Percentiles rank a stretch among this genome's conserved stretches.
Evolutionary conservation across 2,888 invertebrate genomes (phyloP).

Genomic region (Drosophila macrothrix): DNA sequence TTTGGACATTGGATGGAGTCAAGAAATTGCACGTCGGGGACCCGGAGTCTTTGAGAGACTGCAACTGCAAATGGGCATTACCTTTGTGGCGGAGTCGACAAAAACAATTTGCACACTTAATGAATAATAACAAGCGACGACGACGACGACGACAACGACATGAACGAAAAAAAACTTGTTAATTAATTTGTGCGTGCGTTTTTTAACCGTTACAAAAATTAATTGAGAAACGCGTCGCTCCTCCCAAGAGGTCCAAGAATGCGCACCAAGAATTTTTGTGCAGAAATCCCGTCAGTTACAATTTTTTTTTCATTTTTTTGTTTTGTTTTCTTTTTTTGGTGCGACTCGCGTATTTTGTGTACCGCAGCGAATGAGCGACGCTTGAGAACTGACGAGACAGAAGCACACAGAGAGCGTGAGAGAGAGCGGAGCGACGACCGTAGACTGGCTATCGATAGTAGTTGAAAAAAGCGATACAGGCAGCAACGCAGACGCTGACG

Average conservation of each 20-base stretch:
- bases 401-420: constrained; percentile 20
- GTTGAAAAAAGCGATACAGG: constrained; percentile 34
- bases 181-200: constrained; percentile 37
- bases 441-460: constrained; percentile 67
- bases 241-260: constrained; percentile 6
- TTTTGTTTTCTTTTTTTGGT: constrained; percentile 9
- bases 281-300: background rate
- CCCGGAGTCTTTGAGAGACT: background rate
- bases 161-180: constrained; percentile 4
- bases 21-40: constrained; percentile 74
- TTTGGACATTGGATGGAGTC: constrained; percentile 22
- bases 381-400: constrained; percentile 57
- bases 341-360: constrained; percentile 22
- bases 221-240: constrained; percentile 48
- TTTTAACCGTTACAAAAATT: constrained; percentile 42
- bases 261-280: constrained; percentile 31
- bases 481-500: background rate
- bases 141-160: background rate
- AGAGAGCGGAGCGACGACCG: constrained; percentile 40
- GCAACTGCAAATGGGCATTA: constrained; percentile 61
- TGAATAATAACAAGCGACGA: constrained; percentile 44
- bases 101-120: constrained; percentile 69
- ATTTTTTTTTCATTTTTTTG: background rate
- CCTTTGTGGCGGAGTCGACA: constrained; percentile 61
- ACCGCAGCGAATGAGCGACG: constrained; percentile 68